Base-by-base conservation (phyloP, 2,888 invertebrate genomes). In the Acanthoscelides obtectus region DNA sequence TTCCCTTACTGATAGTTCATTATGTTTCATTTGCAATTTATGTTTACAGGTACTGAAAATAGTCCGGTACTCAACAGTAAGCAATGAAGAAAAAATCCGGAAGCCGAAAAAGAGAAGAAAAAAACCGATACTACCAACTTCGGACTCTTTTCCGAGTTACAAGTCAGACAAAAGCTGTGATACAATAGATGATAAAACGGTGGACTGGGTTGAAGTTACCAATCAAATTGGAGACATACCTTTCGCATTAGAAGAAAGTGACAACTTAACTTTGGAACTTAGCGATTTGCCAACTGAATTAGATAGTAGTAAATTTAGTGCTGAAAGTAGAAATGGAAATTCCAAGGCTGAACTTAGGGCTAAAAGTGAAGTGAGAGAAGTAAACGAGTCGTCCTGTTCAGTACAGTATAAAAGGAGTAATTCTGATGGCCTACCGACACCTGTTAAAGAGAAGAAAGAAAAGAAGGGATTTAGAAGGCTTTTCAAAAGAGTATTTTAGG, bases 381-480 rank as follows among this genome's bases (percentile, higher is more conserved):
- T 72, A 65, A 71, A 76, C 64, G 67, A 67, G 20, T 64, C 25
- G 66, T 69, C 22, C 74, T 75, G 25, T 76, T 78, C 45, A 63
- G 74, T 25, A 75, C 79, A 22, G 3, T 66, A 66, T 19, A 66
- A 66, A 22, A 22, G 67, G 3, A 68, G 22, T 20, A 67, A 67
- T 22, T 20, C 22, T n/a, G 27, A 69, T 45, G 6, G 45, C 45
- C 45, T 45, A 45, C 45, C 45, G 6, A 45, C 45, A 68, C 74
- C 75, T 22, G 81, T 79, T 66, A 85, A 77, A 75, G 82, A 80
- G 63, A 87, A 86, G 73, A 91, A 90, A 80, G 86, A 87, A 76
- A 90, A 89, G 80, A 93, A 91, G 80, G 90, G 91, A 81, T 88
- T 94, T 77, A 93, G 91, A 84, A 92, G 91, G 85, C 90, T 94